phyloP scores from a whole-genome alignment of 2,113 vertebrate genomes.

The Amazona guildingii region DNA sequence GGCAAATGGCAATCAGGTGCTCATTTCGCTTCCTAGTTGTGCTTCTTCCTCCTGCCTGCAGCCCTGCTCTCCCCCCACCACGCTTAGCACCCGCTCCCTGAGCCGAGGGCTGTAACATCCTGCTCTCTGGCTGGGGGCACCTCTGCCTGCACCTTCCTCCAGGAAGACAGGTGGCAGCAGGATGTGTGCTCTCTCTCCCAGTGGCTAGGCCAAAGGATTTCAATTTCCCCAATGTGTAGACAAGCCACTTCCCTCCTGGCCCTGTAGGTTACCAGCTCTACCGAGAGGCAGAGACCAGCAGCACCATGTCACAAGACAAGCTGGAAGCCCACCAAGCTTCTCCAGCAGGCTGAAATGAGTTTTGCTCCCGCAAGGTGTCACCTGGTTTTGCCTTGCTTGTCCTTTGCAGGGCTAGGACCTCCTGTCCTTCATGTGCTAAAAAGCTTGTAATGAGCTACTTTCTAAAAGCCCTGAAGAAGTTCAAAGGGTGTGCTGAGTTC shows the following conservation, averaged over 20 bases:
- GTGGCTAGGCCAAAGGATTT: neutral
- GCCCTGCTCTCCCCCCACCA: neutral
- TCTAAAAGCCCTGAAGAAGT: neutral
- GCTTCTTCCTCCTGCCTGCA: neutral
- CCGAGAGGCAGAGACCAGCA: neutral
- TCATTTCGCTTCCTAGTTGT: neutral
- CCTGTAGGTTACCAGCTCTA: neutral
- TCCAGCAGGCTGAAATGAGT: neutral
- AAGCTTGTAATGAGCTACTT: neutral
- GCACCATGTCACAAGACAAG: neutral
- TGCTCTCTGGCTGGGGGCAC: too few species aligned
- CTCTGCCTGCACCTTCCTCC: neutral
- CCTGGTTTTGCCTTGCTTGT: neutral
- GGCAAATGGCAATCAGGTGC: neutral
- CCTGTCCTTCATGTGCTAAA: neutral
- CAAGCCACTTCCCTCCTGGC: neutral
- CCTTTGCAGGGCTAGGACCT: neutral
- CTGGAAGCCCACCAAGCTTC: neutral
- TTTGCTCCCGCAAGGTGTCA: neutral
- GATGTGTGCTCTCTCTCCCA: neutral
- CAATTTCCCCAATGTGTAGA: neutral
- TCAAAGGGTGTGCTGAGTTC: neutral
- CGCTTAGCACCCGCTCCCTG: neutral
- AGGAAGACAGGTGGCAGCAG: neutral
- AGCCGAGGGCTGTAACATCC: accelerated